Conservation (phyloP, 37 sponge, comb jelly and placozoan species). For the Ephydatia muelleri region DNA sequence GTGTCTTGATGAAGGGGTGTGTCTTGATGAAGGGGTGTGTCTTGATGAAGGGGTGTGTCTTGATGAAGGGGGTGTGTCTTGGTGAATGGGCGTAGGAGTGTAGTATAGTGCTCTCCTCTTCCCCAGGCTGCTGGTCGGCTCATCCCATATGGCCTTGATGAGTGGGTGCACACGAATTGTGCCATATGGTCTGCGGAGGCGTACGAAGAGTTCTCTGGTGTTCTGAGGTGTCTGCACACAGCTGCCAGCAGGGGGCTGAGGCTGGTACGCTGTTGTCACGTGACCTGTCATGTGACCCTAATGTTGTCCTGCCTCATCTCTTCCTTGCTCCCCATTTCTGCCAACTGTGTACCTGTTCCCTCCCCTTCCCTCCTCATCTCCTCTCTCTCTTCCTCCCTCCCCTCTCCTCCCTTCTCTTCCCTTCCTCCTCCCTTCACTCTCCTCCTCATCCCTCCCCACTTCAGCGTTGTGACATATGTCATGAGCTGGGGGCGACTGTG, state of each 20-base stretch:
- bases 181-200: conserved; percentile 97
- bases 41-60: neutral
- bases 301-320: neutral
- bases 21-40: neutral
- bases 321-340: neutral
- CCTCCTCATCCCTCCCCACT: neutral
- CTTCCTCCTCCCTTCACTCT: conserved; percentile 7
- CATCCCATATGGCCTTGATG: conserved; percentile 79
- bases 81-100: neutral
- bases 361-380: neutral
- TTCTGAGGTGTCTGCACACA: conserved; percentile 64
- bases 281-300: neutral
- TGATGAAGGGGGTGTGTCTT: too few relatives aligned
- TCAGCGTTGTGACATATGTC: conserved; percentile 65
- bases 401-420: neutral
- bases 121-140: conserved; percentile 79
- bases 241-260: conserved; percentile 66
- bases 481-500: conserved; percentile 77
- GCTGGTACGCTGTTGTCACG: conserved; percentile 44
- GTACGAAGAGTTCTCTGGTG: conserved; percentile 62
- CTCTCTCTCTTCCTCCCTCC: conserved; percentile 14
- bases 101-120: neutral
- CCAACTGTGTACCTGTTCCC: neutral
- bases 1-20: neutral
- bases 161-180: conserved; percentile 97